phyloP scores from a whole-genome alignment of 1,140 invertebrate genomes.

The Copidosoma floridanum region DNA sequence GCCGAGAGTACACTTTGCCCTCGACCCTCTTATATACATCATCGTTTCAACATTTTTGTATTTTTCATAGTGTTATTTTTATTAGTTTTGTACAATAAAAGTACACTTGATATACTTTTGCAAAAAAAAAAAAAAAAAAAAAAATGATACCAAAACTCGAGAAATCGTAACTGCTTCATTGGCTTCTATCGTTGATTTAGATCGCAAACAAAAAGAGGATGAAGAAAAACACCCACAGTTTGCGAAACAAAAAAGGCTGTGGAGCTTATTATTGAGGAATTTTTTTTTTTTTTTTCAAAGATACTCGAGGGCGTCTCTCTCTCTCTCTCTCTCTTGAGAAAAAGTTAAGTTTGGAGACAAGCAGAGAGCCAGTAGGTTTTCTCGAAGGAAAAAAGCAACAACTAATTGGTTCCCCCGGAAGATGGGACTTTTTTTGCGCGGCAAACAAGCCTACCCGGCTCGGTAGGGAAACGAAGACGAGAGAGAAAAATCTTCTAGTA shows the following conservation, averaged over 20 bases:
- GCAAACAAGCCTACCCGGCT: constrained; percentile 39
- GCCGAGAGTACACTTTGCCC: no score
- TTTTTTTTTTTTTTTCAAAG: constrained; percentile 8
- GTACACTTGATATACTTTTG: not conserved
- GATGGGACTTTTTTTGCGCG: constrained; percentile 38
- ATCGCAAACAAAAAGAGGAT: no score
- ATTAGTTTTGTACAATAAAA: no score
- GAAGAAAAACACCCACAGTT: no score
- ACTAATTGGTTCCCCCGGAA: constrained; percentile 46
- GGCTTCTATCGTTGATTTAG: no score
- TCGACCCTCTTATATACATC: no score
- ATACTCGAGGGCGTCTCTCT: not conserved
- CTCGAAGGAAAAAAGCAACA: constrained; percentile 46
- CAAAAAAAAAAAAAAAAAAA: not conserved
- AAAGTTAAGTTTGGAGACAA: constrained; percentile 16
- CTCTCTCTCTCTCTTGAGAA: no score
- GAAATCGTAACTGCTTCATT: no score
- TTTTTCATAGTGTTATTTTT: no score
- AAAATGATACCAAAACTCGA: no score
- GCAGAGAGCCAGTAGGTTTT: constrained; percentile 19
- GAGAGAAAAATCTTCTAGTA: constrained; percentile 37
- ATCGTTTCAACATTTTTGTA: no score
- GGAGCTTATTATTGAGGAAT: constrained; percentile 19
- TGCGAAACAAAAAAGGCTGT: no score
- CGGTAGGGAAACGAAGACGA: constrained; percentile 31